Evolutionary conservation across 2,113 vertebrate genomes (phyloP).

Genomic region (Gadus chalcogrammus): DNA sequence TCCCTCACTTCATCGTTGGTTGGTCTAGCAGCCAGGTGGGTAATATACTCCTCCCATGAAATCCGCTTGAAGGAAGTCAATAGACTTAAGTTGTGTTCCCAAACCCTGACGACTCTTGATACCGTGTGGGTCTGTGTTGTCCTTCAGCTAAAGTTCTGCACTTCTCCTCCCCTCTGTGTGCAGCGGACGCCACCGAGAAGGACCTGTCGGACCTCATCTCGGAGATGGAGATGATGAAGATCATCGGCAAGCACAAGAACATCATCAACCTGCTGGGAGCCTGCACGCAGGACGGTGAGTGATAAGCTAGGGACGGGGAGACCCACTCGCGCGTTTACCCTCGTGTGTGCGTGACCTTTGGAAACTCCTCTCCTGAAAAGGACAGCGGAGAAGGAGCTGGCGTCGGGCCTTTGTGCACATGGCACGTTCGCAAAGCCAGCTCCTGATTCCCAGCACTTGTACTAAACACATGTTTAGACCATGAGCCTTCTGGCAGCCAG

Average conservation of each 20-base stretch:
- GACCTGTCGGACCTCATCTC: slow-evolving; percentile 97
- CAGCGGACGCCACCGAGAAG: slow-evolving; percentile 95
- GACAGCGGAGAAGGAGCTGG: neutral
- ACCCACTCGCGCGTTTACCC: neutral
- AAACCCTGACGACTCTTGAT: too few species aligned
- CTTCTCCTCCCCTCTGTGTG: neutral
- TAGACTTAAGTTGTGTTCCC: too few species aligned
- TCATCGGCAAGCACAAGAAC: slow-evolving; percentile 99
- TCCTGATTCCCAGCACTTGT: neutral
- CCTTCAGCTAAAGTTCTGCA: neutral
- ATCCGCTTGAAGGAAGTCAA: too few species aligned
- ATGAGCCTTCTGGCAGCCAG: slow-evolving; percentile 48
- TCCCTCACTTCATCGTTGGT: too few species aligned
- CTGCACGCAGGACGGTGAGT: slow-evolving; percentile 93
- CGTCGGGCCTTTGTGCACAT: neutral
- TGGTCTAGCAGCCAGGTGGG: too few species aligned
- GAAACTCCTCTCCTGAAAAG: slow-evolving; percentile 16
- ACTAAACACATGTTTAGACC: slow-evolving; percentile 28
- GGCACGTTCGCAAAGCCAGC: slow-evolving; percentile 17
- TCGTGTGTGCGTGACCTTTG: neutral
- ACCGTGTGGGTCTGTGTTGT: too few species aligned
- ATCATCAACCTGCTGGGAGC: slow-evolving; percentile 98
- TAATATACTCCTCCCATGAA: too few species aligned
- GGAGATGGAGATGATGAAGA: slow-evolving; percentile 99
- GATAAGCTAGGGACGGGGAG: slow-evolving; percentile 5